Evolutionary conservation across 2,888 invertebrate species (phyloP).

Genomic region (Lycia hirtaria): DNA sequence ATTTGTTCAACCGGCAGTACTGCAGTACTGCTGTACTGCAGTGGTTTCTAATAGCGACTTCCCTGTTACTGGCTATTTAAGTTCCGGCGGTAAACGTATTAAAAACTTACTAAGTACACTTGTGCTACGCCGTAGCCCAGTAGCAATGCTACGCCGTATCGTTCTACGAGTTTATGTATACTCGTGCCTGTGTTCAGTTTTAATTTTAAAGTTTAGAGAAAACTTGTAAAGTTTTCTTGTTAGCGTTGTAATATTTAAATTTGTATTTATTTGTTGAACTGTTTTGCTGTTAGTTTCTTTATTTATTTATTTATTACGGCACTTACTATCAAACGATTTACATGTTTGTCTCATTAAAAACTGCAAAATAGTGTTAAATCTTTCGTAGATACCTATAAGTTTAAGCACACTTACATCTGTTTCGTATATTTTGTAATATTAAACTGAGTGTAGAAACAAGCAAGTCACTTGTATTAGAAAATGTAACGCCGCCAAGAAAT

Average conservation of each 20-base stretch:
- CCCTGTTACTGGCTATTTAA: conserved; percentile 52
- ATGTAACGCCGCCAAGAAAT: too few relatives aligned
- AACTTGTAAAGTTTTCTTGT: conserved; percentile 52
- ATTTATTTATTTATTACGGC: not conserved
- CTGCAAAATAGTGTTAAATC: not conserved
- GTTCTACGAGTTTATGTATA: conserved; percentile 48
- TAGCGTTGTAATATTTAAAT: conserved; percentile 35
- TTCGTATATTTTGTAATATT: too few relatives aligned
- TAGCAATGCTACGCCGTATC: conserved; percentile 22
- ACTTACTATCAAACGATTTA: not conserved
- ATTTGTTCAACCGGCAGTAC: too few relatives aligned
- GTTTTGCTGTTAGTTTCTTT: not conserved
- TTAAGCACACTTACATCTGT: not conserved
- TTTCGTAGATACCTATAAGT: too few relatives aligned
- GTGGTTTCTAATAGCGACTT: conserved; percentile 32
- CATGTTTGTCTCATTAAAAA: not conserved
- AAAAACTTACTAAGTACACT: conserved; percentile 53
- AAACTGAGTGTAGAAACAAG: too few relatives aligned
- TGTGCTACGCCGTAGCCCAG: conserved; percentile 28
- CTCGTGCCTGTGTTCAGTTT: conserved; percentile 48
- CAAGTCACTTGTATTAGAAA: too few relatives aligned
- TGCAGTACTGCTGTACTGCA: too few relatives aligned
- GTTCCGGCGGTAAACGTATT: conserved; percentile 44
- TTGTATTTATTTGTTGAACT: conserved; percentile 36
- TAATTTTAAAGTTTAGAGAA: conserved; percentile 51